These are phyloP conservation scores for Malaclemys terrapin DNA, from an alignment of 2,113 vertebrate species.

Conservation along the genomic window DNA sequence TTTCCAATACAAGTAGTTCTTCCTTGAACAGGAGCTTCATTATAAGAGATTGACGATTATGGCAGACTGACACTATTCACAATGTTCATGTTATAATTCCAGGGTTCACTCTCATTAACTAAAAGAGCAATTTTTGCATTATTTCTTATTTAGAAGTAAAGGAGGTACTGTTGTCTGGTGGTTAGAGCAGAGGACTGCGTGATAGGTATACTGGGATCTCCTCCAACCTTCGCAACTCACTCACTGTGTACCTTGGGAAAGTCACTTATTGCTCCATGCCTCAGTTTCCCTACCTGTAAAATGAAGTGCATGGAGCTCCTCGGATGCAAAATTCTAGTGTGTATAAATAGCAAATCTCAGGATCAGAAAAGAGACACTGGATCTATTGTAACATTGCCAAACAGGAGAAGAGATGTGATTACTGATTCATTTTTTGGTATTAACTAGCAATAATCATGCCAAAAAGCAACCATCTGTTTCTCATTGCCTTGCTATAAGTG, in stretches of 20 bases:
- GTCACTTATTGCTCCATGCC: background rate
- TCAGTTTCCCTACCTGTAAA: background rate
- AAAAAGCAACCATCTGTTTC: background rate
- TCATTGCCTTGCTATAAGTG: background rate
- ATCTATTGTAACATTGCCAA: background rate
- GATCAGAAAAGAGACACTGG: background rate
- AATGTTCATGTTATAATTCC: accelerated
- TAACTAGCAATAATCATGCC: background rate
- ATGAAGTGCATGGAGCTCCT: background rate
- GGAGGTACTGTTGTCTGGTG: background rate
- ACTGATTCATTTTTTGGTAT: background rate
- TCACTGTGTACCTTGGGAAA: background rate
- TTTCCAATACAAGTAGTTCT: background rate
- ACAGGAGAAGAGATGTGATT: background rate
- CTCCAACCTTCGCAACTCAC: background rate
- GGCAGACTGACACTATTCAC: background rate
- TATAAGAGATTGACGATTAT: background rate
- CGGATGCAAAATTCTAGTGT: background rate
- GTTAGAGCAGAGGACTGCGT: accelerated
- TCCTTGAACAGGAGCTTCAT: background rate
- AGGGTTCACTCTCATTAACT: background rate
- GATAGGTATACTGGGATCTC: background rate
- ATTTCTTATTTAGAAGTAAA: accelerated
- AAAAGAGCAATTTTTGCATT: background rate
- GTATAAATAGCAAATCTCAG: background rate